Evolutionary conservation across 2,888 invertebrate genomes (phyloP), one percentile per base, ranked within the genome.

Genomic region (Kuschelorhynchus macadamiae): DNA sequence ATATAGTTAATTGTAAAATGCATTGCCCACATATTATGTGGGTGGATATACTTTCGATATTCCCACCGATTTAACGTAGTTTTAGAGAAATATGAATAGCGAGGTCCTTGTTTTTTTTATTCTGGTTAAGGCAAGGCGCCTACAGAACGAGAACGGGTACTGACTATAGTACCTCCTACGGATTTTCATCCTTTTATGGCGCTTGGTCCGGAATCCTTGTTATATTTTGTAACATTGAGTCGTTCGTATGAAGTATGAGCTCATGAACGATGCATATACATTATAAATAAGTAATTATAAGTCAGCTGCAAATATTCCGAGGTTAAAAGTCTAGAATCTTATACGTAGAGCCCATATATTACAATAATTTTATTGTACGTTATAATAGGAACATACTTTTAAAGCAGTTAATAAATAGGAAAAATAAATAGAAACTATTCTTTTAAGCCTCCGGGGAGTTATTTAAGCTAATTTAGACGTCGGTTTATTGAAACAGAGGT

Each of bases 131-230:
- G n/a, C 11, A 36, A 36, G 25, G 25, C 41, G 39, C 60, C 60
- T 30, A 60, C 60, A 17, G 36, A 33, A 2, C 5, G 16, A 21
- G 8, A 5, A 50, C 25, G 25, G 16, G 41, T 17, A 7, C 14
- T 18, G 11, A 11, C 7, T 11, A 17, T 14, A 46, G 21, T 12
- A 9, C 33, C 33, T 46, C 57, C 57, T 46, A 57, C 57, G 20
- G 57, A 30, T 44, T 32, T 46, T 32, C 20, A 21, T 57, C 46
- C 57, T 46, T 46, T 46, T 57, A 57, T 18, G 41, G 41, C 41
- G 8, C 8, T 2, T 41, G 44, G 33, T 33, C 57, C 57, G 46
- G 17, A 47, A 57, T 57, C 47, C 57, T 53, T 57, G 57, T 46
- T 46, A 20, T 9, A 41, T 8, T 41, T 12, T 41, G 12, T 9